phyloP scores from a whole-genome alignment of 2,113 vertebrate genomes.

The Ochotona princeps region DNA sequence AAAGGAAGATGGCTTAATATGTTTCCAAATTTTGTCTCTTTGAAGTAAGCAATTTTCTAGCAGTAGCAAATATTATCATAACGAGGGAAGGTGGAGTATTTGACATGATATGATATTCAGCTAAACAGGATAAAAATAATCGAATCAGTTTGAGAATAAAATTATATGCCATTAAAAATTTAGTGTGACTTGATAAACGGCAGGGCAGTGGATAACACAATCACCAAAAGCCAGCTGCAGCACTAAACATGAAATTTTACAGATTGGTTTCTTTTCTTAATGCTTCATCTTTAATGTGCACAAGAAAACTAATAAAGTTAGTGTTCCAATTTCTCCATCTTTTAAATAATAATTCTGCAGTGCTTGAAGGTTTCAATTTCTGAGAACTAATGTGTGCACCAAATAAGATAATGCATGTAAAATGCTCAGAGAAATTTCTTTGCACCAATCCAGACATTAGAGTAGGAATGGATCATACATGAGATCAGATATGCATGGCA shows the following conservation, averaged over 20 bases:
- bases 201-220: not conserved
- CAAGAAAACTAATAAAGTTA: not conserved
- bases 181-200: not conserved
- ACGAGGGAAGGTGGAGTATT: slow-evolving; percentile 3
- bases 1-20: not conserved
- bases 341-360: not conserved
- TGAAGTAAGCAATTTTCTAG: not conserved
- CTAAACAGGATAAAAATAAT: slow-evolving; percentile 36
- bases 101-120: slow-evolving; percentile 32
- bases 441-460: not conserved
- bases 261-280: not conserved
- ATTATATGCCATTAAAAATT: not conserved
- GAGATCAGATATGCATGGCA: not conserved
- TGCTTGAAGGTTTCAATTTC: not conserved
- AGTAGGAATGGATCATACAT: not conserved
- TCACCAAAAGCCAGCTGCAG: not conserved
- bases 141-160: slow-evolving; percentile 5
- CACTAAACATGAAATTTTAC: not conserved
- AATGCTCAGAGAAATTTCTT: not conserved
- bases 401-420: not conserved
- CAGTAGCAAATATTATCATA: not conserved
- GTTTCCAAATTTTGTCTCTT: slow-evolving; percentile 40
- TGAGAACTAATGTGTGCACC: not conserved
- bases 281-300: not conserved
- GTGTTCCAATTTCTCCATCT: not conserved